Evolutionary conservation across 2,888 invertebrate genomes (phyloP).

Genomic region (Sabatieria punctata): DNA sequence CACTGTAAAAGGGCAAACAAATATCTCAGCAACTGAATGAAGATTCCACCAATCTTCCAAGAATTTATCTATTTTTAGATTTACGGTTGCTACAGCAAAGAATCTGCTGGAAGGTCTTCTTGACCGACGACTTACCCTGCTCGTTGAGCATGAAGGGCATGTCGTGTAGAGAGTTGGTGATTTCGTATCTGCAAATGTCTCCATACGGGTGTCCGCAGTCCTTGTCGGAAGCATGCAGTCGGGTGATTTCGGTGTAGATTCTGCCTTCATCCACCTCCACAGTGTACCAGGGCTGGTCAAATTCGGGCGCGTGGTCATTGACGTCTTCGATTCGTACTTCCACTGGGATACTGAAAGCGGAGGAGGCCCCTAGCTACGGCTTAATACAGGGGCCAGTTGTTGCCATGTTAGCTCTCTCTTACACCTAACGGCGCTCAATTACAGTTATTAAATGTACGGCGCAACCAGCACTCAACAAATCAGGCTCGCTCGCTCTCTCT

Average conservation of each 20-base stretch:
- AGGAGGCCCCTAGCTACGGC: too few relatives aligned
- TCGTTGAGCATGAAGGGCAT: slow-evolving; percentile 27
- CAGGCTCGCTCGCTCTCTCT: too few relatives aligned
- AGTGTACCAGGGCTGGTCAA: slow-evolving; percentile 73
- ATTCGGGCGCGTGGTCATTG: slow-evolving; percentile 83
- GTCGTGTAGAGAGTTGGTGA: slow-evolving; percentile 44
- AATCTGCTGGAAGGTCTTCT: too few relatives aligned
- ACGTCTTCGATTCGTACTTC: slow-evolving; percentile 88
- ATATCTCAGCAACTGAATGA: too few relatives aligned
- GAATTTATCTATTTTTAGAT: too few relatives aligned
- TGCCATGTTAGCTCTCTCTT: neutral
- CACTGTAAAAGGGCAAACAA: neutral
- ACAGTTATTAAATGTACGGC: too few relatives aligned
- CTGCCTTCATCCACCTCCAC: slow-evolving; percentile 69
- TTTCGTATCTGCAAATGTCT: slow-evolving; percentile 92
- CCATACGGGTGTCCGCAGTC: slow-evolving; percentile 89
- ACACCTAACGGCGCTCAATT: too few relatives aligned
- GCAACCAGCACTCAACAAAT: too few relatives aligned
- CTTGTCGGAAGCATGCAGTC: slow-evolving; percentile 74
- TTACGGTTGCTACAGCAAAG: too few relatives aligned
- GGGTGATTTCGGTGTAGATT: slow-evolving; percentile 68
- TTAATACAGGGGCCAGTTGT: neutral
- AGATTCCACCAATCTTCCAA: too few relatives aligned
- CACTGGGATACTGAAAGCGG: slow-evolving; percentile 59
- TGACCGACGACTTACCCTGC: slow-evolving; percentile 29